These are phyloP conservation scores for Megalops cyprinoides DNA, from an alignment of 2,797 vertebrate genomes.

Conservation along the genomic window DNA sequence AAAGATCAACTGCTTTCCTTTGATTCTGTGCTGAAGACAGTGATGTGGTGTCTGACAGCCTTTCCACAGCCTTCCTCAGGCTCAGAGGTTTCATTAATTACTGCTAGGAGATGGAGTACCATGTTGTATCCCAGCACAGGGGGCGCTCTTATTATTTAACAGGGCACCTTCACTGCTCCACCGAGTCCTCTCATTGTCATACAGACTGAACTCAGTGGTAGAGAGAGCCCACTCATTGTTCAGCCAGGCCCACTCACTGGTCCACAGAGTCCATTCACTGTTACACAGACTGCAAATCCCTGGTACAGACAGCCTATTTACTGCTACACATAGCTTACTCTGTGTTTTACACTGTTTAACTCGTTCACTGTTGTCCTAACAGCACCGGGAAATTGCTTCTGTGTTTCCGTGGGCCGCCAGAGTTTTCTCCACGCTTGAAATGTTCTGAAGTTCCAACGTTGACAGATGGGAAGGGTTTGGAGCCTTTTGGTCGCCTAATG, in stretches of 20 bases:
- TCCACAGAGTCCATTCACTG: too few species aligned
- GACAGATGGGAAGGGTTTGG: slow-evolving; percentile 56
- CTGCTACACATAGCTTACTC: too few species aligned
- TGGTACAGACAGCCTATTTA: too few species aligned
- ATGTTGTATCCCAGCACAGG: background rate
- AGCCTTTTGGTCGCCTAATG: slow-evolving; percentile 55
- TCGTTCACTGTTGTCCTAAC: background rate
- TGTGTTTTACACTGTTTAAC: too few species aligned
- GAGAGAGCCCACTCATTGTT: too few species aligned
- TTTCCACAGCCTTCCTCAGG: slow-evolving; percentile 69
- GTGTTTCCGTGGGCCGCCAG: background rate
- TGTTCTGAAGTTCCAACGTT: slow-evolving; percentile 50
- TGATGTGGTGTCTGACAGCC: slow-evolving; percentile 74
- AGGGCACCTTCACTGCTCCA: too few species aligned
- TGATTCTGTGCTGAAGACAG: slow-evolving; percentile 78
- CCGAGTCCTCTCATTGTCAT: too few species aligned
- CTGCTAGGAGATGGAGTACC: slow-evolving; percentile 53
- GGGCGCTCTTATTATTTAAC: background rate
- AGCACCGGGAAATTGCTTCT: background rate
- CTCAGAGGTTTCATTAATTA: slow-evolving; percentile 74
- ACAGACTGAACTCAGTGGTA: too few species aligned
- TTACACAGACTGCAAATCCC: too few species aligned
- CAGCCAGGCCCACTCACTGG: too few species aligned
- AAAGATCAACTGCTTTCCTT: slow-evolving; percentile 76
- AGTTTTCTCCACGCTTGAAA: background rate